Evolutionary conservation across 2,888 invertebrate genomes (phyloP).

Genomic region (Tribolium freemani): DNA sequence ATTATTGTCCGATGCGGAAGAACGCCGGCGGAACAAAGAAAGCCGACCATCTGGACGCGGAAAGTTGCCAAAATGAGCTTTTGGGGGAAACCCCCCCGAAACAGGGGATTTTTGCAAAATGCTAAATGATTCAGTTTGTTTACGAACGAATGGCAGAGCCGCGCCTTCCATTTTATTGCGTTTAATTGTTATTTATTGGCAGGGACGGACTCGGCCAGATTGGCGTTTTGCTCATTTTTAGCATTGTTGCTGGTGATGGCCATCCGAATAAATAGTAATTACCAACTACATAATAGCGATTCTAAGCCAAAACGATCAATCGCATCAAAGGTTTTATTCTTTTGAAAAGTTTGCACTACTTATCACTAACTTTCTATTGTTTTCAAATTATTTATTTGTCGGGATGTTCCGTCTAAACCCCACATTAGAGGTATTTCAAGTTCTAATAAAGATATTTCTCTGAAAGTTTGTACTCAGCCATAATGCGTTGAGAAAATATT

Average conservation of each 20-base stretch:
- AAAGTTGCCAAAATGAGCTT: background rate
- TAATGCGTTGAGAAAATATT: no score
- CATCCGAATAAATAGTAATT: no score
- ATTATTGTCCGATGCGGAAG: background rate
- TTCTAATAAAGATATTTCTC: no score
- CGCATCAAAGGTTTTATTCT: no score
- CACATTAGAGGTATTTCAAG: no score
- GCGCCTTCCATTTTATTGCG: conserved; percentile 13
- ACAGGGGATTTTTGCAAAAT: background rate
- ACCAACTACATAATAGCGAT: no score
- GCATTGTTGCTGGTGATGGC: background rate
- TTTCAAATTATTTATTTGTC: no score
- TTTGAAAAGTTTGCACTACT: no score
- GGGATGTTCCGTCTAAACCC: no score
- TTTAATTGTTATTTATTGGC: background rate
- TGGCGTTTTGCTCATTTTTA: background rate
- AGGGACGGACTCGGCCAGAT: conserved; percentile 24
- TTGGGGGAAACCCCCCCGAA: background rate
- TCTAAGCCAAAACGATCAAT: no score
- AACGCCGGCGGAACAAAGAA: background rate
- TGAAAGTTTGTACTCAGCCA: no score
- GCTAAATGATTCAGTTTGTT: background rate
- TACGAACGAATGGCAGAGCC: background rate
- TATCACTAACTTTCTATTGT: no score
- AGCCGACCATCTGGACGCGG: background rate